Base-by-base conservation (phyloP, 2,113 vertebrate species). In the Archilochus colubris region DNA sequence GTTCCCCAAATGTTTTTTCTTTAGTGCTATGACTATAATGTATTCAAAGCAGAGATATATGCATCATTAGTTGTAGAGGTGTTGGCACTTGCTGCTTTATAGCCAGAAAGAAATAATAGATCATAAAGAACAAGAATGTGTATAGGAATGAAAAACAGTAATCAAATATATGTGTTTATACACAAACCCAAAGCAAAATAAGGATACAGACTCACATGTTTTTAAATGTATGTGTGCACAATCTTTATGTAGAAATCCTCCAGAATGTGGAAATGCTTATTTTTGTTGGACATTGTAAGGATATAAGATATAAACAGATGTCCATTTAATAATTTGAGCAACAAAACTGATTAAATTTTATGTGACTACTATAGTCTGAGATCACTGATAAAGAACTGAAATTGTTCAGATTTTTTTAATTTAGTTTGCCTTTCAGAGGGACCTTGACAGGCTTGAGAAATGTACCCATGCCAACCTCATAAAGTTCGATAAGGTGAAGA, bases 101-200 rank as follows among this genome's bases (percentile, higher is more conserved):
- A 87, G 93, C 82, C 77, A 94, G 43, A 64, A 79, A 86, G 69
- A 92, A 95, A 89, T 84, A 85, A 91, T 91, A 77, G 24, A 93
- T 94, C 83, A 96, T 94, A 91, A 97, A 93, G 46, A 95, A 78
- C 16, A 95, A 82, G 93, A 86, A 89, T 22, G 80, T 89, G 76
- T 72, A 73, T 92, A 86, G 57, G 72, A 91, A 88, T 77, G 81
- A 82, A 86, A 92, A 88, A 1, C 25, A 75, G 68, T 79, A 91
- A 96, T 88, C 50, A 82, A 82, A 78, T 86, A 82, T 83, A 46
- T 87, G 66, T 40, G 46, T 82, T 94, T 75, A 85, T 80, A 66
- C 8, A 53, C 23, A 68, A 94, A 75, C 30, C 74, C 12, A 88
- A 55, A 58, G 46, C n/a, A 70, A 51, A 82, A 5, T 38, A 77